Evolutionary conservation across 2,888 invertebrate species (phyloP).

Genomic region (Cephus rjabovi): DNA sequence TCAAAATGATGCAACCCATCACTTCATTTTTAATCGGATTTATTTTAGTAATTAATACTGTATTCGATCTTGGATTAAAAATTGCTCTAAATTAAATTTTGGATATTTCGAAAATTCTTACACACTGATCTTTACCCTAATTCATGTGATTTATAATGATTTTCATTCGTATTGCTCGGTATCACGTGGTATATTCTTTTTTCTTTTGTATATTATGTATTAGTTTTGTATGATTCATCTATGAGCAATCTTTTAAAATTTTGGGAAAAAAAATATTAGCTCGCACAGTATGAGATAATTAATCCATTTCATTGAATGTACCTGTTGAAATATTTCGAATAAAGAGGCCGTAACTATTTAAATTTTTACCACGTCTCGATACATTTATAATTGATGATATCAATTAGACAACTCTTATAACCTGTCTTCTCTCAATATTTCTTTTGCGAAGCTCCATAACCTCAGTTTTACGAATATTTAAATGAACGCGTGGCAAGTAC

Average conservation of each 20-base stretch:
- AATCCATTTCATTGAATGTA: not conserved
- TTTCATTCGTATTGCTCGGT: not conserved
- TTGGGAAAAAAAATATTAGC: no score
- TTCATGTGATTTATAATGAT: not conserved
- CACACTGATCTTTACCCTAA: not conserved
- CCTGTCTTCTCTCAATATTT: not conserved
- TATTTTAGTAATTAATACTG: not conserved
- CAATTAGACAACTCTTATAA: not conserved
- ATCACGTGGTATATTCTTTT: not conserved
- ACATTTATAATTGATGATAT: not conserved
- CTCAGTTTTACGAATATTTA: not conserved
- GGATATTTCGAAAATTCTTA: not conserved
- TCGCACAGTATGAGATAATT: no score
- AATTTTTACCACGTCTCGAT: not conserved
- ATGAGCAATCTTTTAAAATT: no score
- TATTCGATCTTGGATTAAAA: not conserved
- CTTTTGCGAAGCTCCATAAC: not conserved
- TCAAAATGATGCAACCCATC: no score
- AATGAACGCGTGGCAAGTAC: not conserved
- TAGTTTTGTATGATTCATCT: not conserved
- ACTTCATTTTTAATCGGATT: not conserved
- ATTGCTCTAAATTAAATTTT: not conserved
- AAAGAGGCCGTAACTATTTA: not conserved
- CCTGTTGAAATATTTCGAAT: not conserved
- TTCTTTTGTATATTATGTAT: not conserved